These are phyloP conservation scores for Drosophila pandora DNA, from an alignment of 1,140 invertebrate genomes.

Conservation along the genomic window DNA sequence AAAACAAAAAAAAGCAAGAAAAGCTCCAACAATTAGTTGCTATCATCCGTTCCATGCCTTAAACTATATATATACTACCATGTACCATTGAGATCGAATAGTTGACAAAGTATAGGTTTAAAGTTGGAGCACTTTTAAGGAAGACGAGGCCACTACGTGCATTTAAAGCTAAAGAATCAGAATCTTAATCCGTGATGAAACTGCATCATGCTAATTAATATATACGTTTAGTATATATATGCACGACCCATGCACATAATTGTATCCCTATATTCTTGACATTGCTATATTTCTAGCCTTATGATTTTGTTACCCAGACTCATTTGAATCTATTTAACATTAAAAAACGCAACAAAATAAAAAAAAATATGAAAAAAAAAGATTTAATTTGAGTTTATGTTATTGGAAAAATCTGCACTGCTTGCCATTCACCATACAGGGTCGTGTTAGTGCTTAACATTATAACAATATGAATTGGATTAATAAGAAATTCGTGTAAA, in stretches of 20 bases:
- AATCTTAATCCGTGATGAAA: constrained; percentile 24
- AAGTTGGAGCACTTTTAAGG: constrained; percentile 51
- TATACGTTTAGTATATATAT: constrained; percentile 35
- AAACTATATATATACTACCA: constrained; percentile 44
- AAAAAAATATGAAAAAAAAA: constrained; percentile 37
- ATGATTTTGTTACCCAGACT: constrained; percentile 55
- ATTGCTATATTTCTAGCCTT: constrained; percentile 44
- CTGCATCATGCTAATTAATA: constrained; percentile 66
- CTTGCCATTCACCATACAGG: constrained; percentile 58
- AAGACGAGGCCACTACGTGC: constrained; percentile 49
- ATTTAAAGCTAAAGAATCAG: constrained; percentile 61
- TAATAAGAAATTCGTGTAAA: not conserved
- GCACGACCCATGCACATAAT: constrained; percentile 68
- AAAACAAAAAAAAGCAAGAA: constrained; percentile 10
- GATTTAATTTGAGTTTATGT: constrained; percentile 34
- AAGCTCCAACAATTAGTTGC: constrained; percentile 47
- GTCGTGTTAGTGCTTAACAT: constrained; percentile 41
- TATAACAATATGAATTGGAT: constrained; percentile 20
- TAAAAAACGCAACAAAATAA: constrained; percentile 59
- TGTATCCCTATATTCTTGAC: constrained; percentile 41
- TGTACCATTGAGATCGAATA: constrained; percentile 69
- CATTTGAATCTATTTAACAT: constrained; percentile 54
- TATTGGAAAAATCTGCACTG: constrained; percentile 26
- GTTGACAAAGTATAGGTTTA: constrained; percentile 50
- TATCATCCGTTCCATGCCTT: constrained; percentile 73